Conservation (phyloP, 2,113 vertebrate species). For the Thomomys bottae region DNA sequence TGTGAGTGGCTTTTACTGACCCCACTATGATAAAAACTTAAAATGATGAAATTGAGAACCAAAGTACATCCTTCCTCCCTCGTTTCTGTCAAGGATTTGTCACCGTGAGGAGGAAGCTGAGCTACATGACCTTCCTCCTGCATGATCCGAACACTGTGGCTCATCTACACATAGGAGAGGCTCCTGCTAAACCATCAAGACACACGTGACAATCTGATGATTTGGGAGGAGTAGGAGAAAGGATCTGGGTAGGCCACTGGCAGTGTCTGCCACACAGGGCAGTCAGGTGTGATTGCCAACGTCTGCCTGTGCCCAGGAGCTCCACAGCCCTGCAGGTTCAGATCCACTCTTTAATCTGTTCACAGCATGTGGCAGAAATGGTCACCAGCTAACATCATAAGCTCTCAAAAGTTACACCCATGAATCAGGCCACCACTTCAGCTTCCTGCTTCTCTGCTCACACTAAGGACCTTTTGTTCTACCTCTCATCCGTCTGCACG, state of each 20-base stretch:
- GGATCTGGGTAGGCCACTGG: background rate
- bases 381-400: background rate
- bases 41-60: no score
- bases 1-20: no score
- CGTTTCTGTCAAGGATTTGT: background rate
- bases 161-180: background rate
- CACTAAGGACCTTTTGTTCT: fast-evolving
- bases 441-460: background rate
- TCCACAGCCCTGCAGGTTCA: background rate
- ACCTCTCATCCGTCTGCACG: background rate
- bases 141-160: background rate
- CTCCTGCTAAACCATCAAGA: background rate
- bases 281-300: no score
- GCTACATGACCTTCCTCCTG: background rate
- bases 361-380: background rate
- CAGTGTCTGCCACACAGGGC: no score
- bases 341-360: background rate
- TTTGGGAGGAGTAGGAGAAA: background rate
- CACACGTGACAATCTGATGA: background rate
- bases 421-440: background rate
- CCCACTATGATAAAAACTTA: no score
- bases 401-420: background rate
- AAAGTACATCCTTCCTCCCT: background rate
- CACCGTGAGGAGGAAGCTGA: no score
- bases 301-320: background rate